Percentiles rank a stretch among this genome's conserved stretches.
Conservation (phyloP, 53 echinoderm and acorn worm genomes). For the Zoroaster sp. region DNA sequence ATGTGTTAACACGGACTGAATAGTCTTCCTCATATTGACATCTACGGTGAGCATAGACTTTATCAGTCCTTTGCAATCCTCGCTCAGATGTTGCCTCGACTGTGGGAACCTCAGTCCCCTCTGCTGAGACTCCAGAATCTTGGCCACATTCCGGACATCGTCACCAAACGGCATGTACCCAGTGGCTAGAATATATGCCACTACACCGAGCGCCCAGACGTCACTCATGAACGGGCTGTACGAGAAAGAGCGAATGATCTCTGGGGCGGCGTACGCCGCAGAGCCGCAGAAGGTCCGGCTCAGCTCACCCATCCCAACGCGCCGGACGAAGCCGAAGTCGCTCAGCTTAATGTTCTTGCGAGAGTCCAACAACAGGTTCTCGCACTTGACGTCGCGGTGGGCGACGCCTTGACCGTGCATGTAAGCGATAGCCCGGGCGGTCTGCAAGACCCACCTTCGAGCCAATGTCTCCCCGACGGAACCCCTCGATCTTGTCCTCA, state of each 20-base stretch:
- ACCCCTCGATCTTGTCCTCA: conserved; percentile 65
- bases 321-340: conserved; percentile 83
- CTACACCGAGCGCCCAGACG: conserved; percentile 87
- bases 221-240: conserved; percentile 76
- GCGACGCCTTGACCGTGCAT: conserved; percentile 71
- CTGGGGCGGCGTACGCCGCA: conserved; percentile 92
- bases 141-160: conserved; percentile 77
- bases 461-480: conserved; percentile 64
- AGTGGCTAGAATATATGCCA: conserved; percentile 75
- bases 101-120: conserved; percentile 64
- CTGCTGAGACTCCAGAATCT: conserved; percentile 72
- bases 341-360: conserved; percentile 75
- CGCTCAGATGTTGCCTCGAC: not conserved
- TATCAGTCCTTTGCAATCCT: conserved; percentile 75
- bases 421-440: conserved; percentile 68
- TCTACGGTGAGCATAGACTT: conserved; percentile 70
- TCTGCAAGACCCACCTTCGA: conserved; percentile 69
- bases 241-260: conserved; percentile 82
- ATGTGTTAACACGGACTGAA: conserved; percentile 49
- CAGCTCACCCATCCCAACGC: conserved; percentile 10
- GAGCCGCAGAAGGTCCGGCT: conserved; percentile 95
- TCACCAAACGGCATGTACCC: conserved; percentile 95
- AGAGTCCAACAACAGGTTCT: conserved; percentile 76
- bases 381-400: conserved; percentile 89
- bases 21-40: conserved; percentile 18